These are phyloP conservation scores for Nixonia krombeini DNA, from an alignment of 1,140 invertebrate species.

Conservation along the genomic window DNA sequence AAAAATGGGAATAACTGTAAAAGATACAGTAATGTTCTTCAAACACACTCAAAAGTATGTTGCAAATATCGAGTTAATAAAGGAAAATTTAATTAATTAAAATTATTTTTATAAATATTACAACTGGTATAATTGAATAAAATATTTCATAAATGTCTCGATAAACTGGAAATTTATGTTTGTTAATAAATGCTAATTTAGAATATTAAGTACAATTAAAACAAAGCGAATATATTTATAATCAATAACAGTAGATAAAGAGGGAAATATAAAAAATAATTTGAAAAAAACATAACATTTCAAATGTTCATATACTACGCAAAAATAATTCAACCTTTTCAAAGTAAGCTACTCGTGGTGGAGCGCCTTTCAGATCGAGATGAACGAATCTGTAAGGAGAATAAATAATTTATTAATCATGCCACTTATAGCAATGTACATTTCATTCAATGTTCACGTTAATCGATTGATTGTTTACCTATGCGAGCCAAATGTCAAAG, in stretches of 20 bases:
- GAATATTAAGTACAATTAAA: too few species aligned
- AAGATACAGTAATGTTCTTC: too few species aligned
- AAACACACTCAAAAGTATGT: not conserved
- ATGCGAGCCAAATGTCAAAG: constrained; percentile 71
- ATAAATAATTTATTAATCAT: constrained; percentile 12
- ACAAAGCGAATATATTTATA: too few species aligned
- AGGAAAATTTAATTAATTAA: too few species aligned
- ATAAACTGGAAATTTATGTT: too few species aligned
- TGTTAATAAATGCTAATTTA: too few species aligned
- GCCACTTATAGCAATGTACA: constrained; percentile 35
- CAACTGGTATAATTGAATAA: too few species aligned
- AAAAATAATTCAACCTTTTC: constrained; percentile 73
- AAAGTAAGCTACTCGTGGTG: constrained; percentile 78
- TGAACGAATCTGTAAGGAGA: constrained; percentile 75
- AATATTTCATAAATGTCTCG: too few species aligned
- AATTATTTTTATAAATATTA: too few species aligned
- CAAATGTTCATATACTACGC: not conserved
- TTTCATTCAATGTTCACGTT: constrained; percentile 11
- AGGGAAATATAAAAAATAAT: not conserved
- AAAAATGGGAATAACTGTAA: constrained; percentile 74
- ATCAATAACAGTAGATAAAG: too few species aligned
- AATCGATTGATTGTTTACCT: constrained; percentile 66
- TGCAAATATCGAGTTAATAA: too few species aligned
- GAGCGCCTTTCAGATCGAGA: constrained; percentile 84
- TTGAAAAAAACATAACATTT: constrained; percentile 40